Evolutionary conservation across 2,888 invertebrate species (phyloP), one percentile per base, ranked within the genome.

Genomic region (Cephus nigrinus): DNA sequence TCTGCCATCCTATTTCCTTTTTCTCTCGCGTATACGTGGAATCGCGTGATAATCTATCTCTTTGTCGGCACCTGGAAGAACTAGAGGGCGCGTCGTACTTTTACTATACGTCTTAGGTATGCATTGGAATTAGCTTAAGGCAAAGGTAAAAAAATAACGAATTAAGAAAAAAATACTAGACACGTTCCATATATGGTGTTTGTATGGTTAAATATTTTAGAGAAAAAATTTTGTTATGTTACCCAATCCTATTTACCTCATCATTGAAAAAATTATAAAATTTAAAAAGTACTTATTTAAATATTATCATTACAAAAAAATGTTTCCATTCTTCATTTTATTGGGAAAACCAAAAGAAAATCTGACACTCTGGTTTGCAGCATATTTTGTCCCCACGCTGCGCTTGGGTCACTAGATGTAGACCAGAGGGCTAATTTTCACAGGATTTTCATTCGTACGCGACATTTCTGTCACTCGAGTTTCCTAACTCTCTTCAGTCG

Each of bases 31-130:
- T 76, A 55, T 55, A 76, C 76, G 76, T 34, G 40, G 76, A 76
- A 76, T 72, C 73, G 72, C 33, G 75, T 72, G 76, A 76, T 76
- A 76, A 76, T 76, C 72, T 73, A 40, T 76, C 76, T 76, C 76
- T 76, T 76, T 76, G 76, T 73, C 76, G 76, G 76, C 71, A 33
- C 55, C 23, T 55, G 15, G 55, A 55, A 55, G 23, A 55, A 55
- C 55, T 9, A 55, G 55, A 55, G 55, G 55, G 55, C 55, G 55
- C 55, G 55, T 55, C 55, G 23, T 55, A 55, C 55, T 55, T 55
- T 23, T 23, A 55, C 23, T 55, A 55, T 55, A 23, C 23, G 23
- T 9, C 9, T 23, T 23, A 23, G 55, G 55, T 55, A 23, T 55
- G 23, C 23, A 9, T 55, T 55, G 55, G 23, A 55, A 55, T 23